These are phyloP conservation scores for Pitangus sulphuratus DNA, from an alignment of 2,797 vertebrate genomes.

Conservation along the genomic window DNA sequence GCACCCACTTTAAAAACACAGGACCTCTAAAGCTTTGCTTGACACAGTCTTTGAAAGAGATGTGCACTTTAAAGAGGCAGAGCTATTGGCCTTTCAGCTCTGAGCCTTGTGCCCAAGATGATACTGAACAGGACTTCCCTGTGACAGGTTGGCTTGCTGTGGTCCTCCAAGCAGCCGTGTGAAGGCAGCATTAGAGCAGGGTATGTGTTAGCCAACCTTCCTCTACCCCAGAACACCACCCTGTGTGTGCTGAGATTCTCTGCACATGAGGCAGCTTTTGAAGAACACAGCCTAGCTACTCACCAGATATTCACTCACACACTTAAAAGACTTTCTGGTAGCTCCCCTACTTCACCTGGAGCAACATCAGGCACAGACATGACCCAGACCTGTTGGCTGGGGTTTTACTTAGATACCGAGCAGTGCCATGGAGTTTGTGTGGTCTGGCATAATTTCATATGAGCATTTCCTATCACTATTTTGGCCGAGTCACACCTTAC, in stretches of 20 bases:
- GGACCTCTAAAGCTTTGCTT: not conserved
- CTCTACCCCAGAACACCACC: not conserved
- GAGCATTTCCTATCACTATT: not conserved
- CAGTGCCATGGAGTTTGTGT: not conserved
- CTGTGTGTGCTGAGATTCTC: not conserved
- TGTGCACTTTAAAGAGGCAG: not conserved
- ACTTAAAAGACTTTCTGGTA: not conserved
- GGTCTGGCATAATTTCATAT: not conserved
- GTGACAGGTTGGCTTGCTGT: not conserved
- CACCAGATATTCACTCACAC: not conserved
- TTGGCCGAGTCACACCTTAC: not conserved
- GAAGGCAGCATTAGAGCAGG: rapidly evolving
- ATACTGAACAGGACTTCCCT: not conserved
- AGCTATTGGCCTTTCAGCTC: not conserved
- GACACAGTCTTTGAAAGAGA: not conserved
- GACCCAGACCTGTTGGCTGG: not conserved
- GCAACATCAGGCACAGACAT: not conserved
- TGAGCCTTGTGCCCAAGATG: not conserved
- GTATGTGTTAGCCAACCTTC: not conserved
- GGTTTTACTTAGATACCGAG: not conserved
- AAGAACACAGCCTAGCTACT: not conserved
- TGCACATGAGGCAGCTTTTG: not conserved
- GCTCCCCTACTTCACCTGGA: not conserved
- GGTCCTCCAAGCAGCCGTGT: not conserved
- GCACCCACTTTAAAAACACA: not conserved